These are phyloP conservation scores for Emydocephalus ijimae DNA, from an alignment of 2,113 vertebrate genomes.

Conservation along the genomic window DNA sequence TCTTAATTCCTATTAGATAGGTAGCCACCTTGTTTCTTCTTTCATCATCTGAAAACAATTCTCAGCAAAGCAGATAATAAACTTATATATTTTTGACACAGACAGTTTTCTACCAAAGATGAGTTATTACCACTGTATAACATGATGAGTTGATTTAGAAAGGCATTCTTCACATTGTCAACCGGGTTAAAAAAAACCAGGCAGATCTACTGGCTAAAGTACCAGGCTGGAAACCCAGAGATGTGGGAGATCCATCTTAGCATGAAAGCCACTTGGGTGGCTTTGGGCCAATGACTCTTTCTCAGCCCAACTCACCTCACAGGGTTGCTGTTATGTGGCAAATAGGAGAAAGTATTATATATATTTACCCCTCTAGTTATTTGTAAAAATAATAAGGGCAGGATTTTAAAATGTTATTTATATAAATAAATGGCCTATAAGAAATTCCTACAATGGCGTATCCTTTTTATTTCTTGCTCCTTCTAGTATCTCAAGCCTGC, in stretches of 20 bases:
- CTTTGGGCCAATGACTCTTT: too few relatives aligned
- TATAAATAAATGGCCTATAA: not conserved
- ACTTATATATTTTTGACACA: not conserved
- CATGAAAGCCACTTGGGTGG: too few relatives aligned
- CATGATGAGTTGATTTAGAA: not conserved
- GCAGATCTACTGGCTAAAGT: too few relatives aligned
- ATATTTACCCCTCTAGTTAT: not conserved
- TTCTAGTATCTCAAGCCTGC: not conserved
- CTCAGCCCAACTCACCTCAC: too few relatives aligned
- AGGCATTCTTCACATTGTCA: not conserved
- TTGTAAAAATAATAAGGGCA: not conserved
- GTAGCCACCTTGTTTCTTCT: not conserved
- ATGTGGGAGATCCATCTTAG: too few relatives aligned
- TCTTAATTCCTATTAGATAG: not conserved
- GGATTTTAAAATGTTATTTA: not conserved
- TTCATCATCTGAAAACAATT: not conserved
- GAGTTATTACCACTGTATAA: not conserved
- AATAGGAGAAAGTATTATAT: not conserved
- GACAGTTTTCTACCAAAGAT: not conserved
- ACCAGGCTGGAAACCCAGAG: too few relatives aligned
- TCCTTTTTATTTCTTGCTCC: not conserved
- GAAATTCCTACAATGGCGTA: not conserved
- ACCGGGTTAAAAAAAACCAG: too few relatives aligned
- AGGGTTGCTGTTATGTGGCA: too few relatives aligned
- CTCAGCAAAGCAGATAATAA: not conserved